A percentile compares a stretch with the other conserved stretches of the same genome.
These are phyloP conservation scores for Chloropsis cyanopogon DNA, from an alignment of 2,113 vertebrate genomes.

Conservation along the genomic window DNA sequence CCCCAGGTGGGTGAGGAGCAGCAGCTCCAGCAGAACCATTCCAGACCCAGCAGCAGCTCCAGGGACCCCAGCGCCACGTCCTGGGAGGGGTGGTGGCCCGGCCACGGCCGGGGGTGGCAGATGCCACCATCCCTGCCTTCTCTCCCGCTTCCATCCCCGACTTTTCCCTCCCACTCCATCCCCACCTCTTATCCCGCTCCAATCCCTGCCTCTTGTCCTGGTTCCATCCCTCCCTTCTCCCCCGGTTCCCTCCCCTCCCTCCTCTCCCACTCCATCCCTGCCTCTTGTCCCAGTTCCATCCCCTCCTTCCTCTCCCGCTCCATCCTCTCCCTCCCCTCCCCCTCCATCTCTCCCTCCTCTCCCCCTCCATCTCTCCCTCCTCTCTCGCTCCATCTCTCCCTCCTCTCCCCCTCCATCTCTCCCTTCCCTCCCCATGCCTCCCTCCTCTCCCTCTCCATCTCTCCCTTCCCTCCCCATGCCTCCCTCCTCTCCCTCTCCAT, in stretches of 20 bases:
- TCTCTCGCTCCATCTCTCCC: background rate
- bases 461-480: no score
- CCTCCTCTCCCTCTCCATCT: no score
- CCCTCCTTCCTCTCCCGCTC: background rate
- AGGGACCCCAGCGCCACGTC: fast-evolving
- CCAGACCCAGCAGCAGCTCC: background rate
- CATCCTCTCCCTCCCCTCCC: no score
- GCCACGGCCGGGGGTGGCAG: background rate
- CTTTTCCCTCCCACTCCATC: background rate
- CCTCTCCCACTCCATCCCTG: background rate
- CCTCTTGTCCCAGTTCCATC: no score
- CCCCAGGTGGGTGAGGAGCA: fast-evolving
- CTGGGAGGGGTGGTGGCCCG: fast-evolving
- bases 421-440: no score
- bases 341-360: no score
- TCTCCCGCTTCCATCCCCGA: no score
- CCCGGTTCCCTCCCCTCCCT: no score
- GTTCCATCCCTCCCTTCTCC: background rate
- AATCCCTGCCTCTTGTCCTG: no score
- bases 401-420: background rate
- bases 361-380: no score
- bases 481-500: no score
- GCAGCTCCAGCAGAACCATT: background rate
- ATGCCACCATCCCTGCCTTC: fast-evolving
- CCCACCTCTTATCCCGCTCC: background rate